Evolutionary conservation across 92 coral and sea anemone species (phyloP).

Genomic region (Phenganax marumi): DNA sequence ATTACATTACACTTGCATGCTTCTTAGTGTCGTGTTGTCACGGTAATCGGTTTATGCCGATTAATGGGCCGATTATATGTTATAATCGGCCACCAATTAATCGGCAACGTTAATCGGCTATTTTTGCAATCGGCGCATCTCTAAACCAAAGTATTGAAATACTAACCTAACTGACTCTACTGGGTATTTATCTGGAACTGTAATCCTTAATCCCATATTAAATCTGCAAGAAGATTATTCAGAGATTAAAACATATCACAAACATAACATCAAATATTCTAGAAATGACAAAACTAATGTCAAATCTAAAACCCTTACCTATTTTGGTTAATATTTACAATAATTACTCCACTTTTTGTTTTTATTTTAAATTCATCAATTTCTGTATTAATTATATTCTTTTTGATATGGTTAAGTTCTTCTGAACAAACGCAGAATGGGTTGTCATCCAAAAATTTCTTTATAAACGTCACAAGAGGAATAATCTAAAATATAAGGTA

Average conservation of each 20-base stretch:
- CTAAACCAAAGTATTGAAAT: no score
- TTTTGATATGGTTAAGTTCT: constrained; percentile 78
- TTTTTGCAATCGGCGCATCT: no score
- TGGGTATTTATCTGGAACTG: constrained; percentile 88
- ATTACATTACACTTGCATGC: no score
- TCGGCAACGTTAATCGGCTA: no score
- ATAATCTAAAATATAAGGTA: constrained; percentile 55
- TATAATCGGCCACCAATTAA: no score
- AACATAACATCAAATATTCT: background rate
- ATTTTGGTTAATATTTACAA: constrained; percentile 64
- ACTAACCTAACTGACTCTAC: constrained; percentile 74
- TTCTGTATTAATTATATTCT: constrained; percentile 62
- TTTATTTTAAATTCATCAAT: constrained; percentile 78
- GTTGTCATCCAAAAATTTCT: constrained; percentile 90
- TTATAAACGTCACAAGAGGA: constrained; percentile 64
- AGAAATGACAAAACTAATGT: background rate
- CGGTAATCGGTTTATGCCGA: no score
- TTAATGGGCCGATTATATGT: no score
- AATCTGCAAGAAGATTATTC: constrained; percentile 55
- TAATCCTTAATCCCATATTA: constrained; percentile 67
- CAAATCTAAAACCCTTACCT: constrained; percentile 49
- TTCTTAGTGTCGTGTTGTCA: no score
- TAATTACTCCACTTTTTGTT: constrained; percentile 81
- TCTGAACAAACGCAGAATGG: constrained; percentile 94
- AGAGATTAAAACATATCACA: background rate